Evolutionary conservation across 1,140 invertebrate genomes (phyloP), one percentile per base, ranked within the genome.

Genomic region (Colletes latitarsis): DNA sequence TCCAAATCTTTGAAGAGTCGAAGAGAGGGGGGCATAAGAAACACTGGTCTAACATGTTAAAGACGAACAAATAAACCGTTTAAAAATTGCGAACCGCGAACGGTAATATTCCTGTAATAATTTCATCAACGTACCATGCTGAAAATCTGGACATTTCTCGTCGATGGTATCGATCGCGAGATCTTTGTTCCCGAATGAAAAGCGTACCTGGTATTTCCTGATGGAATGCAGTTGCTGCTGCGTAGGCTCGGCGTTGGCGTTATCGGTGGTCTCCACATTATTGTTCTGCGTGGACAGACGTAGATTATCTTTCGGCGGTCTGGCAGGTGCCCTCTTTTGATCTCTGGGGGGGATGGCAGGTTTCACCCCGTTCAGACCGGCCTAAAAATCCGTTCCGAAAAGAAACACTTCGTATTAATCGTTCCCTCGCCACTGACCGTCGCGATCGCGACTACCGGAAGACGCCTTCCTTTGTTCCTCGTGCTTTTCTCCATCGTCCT

Each of bases 151-250:
- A 49, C 3, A 10, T 49, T n/a, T 21, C 4, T 10, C 12, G 57
- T 6, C 55, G 55, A n/a, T 6, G 55, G 6, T 4, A n/a, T 19
- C 43, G 43, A 30, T 30, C 15, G 14, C 52, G 52, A 53, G 55
- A 8, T 57, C 30, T 30, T 30, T 9, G 5, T 14, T 58, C 19
- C 62, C 10, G 39, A 43, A 43, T 4, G 17, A 6, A 6, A 10
- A 71, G 72, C 81, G 63, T 94, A 98, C 97, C 95, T 98, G 96
- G 93, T 97, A 98, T 92, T 98, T 98, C 87, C 96, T 96, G 91
- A 98, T 98, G 90, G 97, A 97, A 87, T 98, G 96, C 89, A 98
- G 93, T 92, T 98, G 97, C 85, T 98, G 97, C 84, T 96, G 94
- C 69, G 96, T 97, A 30, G 96, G 96, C 84, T 96, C 96, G 88